Base-by-base conservation (phyloP, 2,113 vertebrate genomes). In the Sturnira hondurensis region DNA sequence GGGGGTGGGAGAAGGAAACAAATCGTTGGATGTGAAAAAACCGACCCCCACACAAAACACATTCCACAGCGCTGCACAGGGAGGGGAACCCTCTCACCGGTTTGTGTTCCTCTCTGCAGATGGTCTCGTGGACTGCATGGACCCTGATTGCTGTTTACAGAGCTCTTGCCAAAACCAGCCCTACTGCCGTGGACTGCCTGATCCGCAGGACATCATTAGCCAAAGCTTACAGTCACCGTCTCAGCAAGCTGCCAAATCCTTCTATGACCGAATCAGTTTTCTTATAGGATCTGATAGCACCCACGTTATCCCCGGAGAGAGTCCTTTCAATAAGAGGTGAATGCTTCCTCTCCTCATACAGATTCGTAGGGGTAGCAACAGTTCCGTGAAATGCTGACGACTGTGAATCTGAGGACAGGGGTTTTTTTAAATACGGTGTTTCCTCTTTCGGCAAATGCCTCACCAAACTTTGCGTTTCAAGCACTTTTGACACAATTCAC, bases 101-200 rank as follows among this genome's bases (percentile, higher is more conserved):
- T 65, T n/a, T 24, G 0, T 56, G 41, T 91, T 98, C 98, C 93
- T 98, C 95, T 97, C 98, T 97, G 89, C 99, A 99, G 99, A 99
- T 97, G 99, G 99, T 50, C 99, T 99, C 41, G 96, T 98, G 63
- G 99, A 99, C 98, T 99, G 99, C 93, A 99, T 99, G 99, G 99
- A 99, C 96, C 99, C 99, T 20, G 99, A 99, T 97, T 99, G 99
- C 99, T 99, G 99, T 97, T 95, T 99, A 96, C 99, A 99, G 97
- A 99, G 99, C 63, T 98, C 99, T 97, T 99, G 99, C 98, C 99
- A 99, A 98, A 99, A 98, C 97, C 99, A 99, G 97, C 98, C 98
- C 86, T 99, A 99, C 63, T 99, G 99, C 96, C 99, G 98, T 0
- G 99, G 99, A 20, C 98, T 99, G 45, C 99, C 99, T 5, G 99